Evolutionary conservation across 2,888 invertebrate genomes (phyloP), one percentile per base, ranked within the genome.

Genomic region (Petrolisthes manimaculis): DNA sequence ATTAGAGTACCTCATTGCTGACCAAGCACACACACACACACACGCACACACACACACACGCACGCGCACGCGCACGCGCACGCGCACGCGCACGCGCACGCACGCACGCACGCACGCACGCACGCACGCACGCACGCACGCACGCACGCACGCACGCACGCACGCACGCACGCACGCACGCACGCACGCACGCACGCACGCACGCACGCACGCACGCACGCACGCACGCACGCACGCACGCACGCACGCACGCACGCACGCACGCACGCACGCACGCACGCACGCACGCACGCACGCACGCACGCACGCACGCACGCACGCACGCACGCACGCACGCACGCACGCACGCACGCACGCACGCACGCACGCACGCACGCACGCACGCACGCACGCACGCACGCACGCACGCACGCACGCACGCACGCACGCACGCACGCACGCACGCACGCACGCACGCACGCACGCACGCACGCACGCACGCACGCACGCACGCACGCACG

Each of bases 31-130:
- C 51, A 51, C 77, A 51, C 77, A 51, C 77, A 51, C 53, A 51
- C 81, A 61, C 81, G 24, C 81, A 81, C 61, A 81, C 61, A 81
- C 61, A 81, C 81, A 81, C 61, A 80, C 80, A 79, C 55, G n/a
- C 79, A 79, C 55, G 4, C 79, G n/a, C 5, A 4, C 69, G n/a
- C 5, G 3, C 69, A 69, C 69, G 3, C 69, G n/a, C 69, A 69
- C 69, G n/a, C 69, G n/a, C 69, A 79, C 79, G n/a, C 79, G 54
- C 79, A 54, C 79, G 54, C 79, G 54, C 79, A 79, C 79, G 37
- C 77, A 24, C n/a, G 37, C 21, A 14, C 67, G 9, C 14, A 12
- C 9, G 67, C 67, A 61, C n/a, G n/a, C 21, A 21, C 21, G n/a
- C 78, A 78, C 18, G 53, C 78, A 9, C 78, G 18, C 78, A 78